These are phyloP conservation scores for Poicephalus meyeri DNA, from an alignment of 2,113 vertebrate genomes.

Conservation along the genomic window DNA sequence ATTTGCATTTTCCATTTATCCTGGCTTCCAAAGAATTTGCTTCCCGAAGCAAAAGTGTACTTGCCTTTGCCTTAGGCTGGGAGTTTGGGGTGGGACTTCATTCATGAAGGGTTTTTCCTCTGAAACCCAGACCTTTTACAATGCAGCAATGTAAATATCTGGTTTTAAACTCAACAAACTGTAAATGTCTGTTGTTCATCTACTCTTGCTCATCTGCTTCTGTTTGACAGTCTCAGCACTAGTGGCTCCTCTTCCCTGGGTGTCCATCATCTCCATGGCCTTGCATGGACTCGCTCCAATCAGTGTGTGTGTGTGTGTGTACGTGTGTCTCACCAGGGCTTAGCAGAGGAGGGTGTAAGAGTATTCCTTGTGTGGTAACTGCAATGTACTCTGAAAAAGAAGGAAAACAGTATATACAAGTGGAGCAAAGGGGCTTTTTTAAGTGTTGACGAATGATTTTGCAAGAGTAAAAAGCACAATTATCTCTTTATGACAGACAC, in stretches of 20 bases:
- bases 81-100: neutral
- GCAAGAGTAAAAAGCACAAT: neutral
- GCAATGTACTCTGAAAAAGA: no score
- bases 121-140: neutral
- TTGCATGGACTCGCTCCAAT: accelerated
- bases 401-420: neutral
- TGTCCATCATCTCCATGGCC: accelerated
- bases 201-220: neutral
- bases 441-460: neutral
- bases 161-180: neutral
- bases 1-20: neutral
- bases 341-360: neutral
- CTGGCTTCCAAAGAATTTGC: neutral
- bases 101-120: neutral
- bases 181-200: neutral
- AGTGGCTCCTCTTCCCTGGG: neutral
- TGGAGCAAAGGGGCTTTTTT: neutral
- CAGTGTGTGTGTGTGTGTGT: no score
- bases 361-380: neutral
- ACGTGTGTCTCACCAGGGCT: neutral
- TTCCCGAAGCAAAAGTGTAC: neutral
- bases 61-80: neutral
- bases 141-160: neutral
- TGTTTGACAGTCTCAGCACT: neutral
- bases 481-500: neutral